These are phyloP conservation scores for Ryuthela nishihirai DNA, from an alignment of 2,888 invertebrate species.

Conservation along the genomic window DNA sequence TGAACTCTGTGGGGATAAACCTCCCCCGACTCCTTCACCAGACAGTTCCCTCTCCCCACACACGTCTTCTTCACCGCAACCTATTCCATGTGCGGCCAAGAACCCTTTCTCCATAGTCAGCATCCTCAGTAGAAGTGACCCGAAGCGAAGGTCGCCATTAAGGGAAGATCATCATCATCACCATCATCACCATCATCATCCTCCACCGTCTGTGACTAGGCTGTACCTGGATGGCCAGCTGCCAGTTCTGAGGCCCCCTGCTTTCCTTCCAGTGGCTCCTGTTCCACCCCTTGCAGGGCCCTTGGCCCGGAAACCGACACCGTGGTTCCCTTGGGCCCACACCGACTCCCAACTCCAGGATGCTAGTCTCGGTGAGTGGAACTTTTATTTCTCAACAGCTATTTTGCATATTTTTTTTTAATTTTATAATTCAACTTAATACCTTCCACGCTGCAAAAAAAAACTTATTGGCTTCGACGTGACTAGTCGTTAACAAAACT, in stretches of 20 bases:
- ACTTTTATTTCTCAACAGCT: too few species aligned
- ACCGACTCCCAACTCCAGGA: slow-evolving; percentile 25
- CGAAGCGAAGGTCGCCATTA: slow-evolving; percentile 28
- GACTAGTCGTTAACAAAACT: too few species aligned
- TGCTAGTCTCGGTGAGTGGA: slow-evolving; percentile 20
- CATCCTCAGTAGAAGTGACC: slow-evolving; percentile 32
- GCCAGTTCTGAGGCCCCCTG: slow-evolving; percentile 25
- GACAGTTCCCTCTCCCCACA: slow-evolving; percentile 22
- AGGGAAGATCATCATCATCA: not conserved
- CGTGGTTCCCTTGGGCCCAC: slow-evolving; percentile 43
- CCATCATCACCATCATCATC: slow-evolving; percentile 9
- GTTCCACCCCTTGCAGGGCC: slow-evolving; percentile 22
- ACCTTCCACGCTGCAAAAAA: too few species aligned
- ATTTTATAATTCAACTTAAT: too few species aligned
- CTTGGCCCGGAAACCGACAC: slow-evolving; percentile 39
- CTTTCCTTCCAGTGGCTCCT: slow-evolving; percentile 28
- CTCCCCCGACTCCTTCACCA: slow-evolving; percentile 26
- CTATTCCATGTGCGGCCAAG: slow-evolving; percentile 20
- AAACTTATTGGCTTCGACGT: too few species aligned
- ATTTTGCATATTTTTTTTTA: too few species aligned
- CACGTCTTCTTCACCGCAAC: slow-evolving; percentile 30
- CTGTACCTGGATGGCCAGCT: slow-evolving; percentile 31
- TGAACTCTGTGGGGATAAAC: slow-evolving; percentile 26
- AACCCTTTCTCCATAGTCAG: slow-evolving; percentile 36
- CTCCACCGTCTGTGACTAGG: slow-evolving; percentile 18